Evolutionary conservation across 2,797 vertebrate species (phyloP), one percentile per base, ranked within the genome.

Genomic region (Acipenser oxyrinchus): DNA sequence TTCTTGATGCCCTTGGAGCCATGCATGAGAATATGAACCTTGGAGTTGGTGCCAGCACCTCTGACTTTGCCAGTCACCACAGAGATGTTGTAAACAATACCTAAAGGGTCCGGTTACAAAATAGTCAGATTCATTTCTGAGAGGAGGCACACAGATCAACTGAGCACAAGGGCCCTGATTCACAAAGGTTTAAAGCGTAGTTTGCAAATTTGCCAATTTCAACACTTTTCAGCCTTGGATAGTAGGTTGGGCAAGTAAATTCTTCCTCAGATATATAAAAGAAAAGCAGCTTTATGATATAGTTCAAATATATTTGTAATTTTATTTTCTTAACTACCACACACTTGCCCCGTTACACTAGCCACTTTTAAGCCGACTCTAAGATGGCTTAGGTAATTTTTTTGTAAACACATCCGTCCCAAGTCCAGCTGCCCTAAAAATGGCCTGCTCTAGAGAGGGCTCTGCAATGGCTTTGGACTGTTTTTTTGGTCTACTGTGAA

Each of bases 11-110:
- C 97, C 83, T 96, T 94, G 75, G 87, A 78, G 23, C 95, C 94
- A 0, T 95, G 93, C 83, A 99, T 93, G 48, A 97, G 91, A 13
- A 99, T 74, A 15, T 98, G 95, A 79, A 99, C 94, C 81, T 99
- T 99, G 57, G 96, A 99, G 80, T 99, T 94, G 62, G 95, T 99
- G 48, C 96, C 97, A 0, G 94, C 97, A 1, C 96, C 96, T 58
- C 90, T 83, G 67, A 97, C 71, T 4, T 98, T 85, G 4, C 97
- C 97, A 0, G 97, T 99, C 90, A 96, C 91, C 71, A 99, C 90
- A 68, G 96, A 93, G 51, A 98, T 90, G 0, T 94, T 92, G 76
- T 99, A 99, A 4, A 96, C 83, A 8, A 97, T 90, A 58, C 90
- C 97, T 99, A 49, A 52, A 11, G 67, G 18, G 72, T 12, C 15